These are phyloP conservation scores for Macaria liturata DNA, from an alignment of 2,888 invertebrate species.

Conservation along the genomic window DNA sequence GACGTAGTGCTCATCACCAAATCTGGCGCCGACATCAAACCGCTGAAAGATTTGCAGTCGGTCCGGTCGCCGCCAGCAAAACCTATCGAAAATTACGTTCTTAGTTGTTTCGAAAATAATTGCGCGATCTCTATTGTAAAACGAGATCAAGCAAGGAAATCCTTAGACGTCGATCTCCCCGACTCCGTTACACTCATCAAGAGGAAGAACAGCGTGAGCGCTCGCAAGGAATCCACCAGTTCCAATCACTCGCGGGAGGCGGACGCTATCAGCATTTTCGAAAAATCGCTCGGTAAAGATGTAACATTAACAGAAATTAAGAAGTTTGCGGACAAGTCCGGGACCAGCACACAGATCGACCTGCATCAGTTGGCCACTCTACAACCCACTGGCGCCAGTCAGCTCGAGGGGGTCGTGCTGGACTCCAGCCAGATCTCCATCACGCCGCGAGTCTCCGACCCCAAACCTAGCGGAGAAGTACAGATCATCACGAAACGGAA, in stretches of 20 bases:
- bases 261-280: slow-evolving; percentile 78
- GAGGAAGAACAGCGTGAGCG: slow-evolving; percentile 66
- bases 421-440: slow-evolving; percentile 75
- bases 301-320: slow-evolving; percentile 77
- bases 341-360: slow-evolving; percentile 56
- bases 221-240: slow-evolving; percentile 76
- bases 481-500: slow-evolving; percentile 60
- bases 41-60: slow-evolving; percentile 73
- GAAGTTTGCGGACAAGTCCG: slow-evolving; percentile 71
- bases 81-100: slow-evolving; percentile 71
- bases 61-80: slow-evolving; percentile 73
- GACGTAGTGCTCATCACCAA: slow-evolving; percentile 77
- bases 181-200: slow-evolving; percentile 78
- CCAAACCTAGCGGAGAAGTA: slow-evolving; percentile 51
- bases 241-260: slow-evolving; percentile 75
- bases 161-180: slow-evolving; percentile 74
- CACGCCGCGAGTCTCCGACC: slow-evolving; percentile 60
- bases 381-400: slow-evolving; percentile 59
- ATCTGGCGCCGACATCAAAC: slow-evolving; percentile 74
- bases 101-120: slow-evolving; percentile 80
- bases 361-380: slow-evolving; percentile 70
- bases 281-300: slow-evolving; percentile 77
- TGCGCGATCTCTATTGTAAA: slow-evolving; percentile 80
- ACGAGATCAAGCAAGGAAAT: slow-evolving; percentile 73
- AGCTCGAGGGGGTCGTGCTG: slow-evolving; percentile 55